A percentile compares a stretch with the other conserved stretches of the same genome.
These are phyloP conservation scores for Homarus gammarus DNA, from an alignment of 2,888 invertebrate genomes.

Conservation along the genomic window DNA sequence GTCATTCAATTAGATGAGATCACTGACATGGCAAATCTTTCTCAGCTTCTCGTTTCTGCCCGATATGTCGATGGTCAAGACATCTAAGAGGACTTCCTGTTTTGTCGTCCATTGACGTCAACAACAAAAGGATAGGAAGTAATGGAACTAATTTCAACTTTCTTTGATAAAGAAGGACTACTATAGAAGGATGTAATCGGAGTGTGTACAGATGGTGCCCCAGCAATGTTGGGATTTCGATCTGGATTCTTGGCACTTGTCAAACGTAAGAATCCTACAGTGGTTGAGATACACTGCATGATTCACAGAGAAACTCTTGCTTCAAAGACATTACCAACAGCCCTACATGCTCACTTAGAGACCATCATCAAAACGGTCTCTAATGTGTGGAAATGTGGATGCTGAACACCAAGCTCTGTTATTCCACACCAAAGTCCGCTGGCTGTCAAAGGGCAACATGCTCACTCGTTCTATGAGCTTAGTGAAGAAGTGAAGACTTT, in stretches of 20 bases:
- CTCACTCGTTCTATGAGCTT: not conserved
- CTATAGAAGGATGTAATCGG: not conserved
- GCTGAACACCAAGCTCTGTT: not conserved
- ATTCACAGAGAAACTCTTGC: conserved; percentile 11
- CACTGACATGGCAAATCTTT: not conserved
- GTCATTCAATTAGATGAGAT: not conserved
- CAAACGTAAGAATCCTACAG: not conserved
- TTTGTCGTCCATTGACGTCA: not conserved
- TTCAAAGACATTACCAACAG: not conserved
- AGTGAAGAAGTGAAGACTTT: not conserved
- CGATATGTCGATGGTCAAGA: not conserved
- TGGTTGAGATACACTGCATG: not conserved
- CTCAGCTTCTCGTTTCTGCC: not conserved
- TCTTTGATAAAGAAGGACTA: not conserved
- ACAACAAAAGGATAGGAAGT: not conserved
- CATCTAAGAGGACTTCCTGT: not conserved
- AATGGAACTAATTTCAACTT: not conserved
- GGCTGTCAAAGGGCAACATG: not conserved
- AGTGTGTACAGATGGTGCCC: conserved; percentile 16
- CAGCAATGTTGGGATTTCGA: not conserved
- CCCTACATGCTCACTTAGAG: not conserved
- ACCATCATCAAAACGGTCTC: not conserved
- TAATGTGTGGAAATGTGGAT: not conserved
- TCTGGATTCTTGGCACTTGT: conserved; percentile 5
- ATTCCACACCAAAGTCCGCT: not conserved